Percentiles rank a stretch among this genome's conserved stretches.
These are phyloP conservation scores for Rambutsinella grinnellia DNA, from an alignment of 2,888 invertebrate species.

Conservation along the genomic window DNA sequence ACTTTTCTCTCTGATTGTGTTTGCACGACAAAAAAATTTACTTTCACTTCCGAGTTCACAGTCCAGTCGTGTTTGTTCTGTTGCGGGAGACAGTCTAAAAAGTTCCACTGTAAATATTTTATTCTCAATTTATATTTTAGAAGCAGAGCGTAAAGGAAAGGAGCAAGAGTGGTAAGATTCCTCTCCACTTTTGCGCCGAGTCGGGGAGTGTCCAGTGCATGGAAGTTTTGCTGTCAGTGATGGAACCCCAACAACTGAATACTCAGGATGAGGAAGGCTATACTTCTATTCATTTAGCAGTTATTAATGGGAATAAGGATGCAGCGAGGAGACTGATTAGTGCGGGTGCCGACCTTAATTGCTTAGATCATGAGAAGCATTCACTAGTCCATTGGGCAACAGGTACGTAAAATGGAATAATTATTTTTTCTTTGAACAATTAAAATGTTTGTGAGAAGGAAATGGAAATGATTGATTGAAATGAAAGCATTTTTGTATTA, in stretches of 20 bases:
- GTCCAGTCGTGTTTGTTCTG: too few relatives aligned
- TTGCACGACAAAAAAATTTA: background rate
- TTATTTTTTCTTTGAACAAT: background rate
- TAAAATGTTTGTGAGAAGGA: background rate
- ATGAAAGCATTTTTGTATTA: conserved; percentile 4
- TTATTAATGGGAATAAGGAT: conserved; percentile 91
- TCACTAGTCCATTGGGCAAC: conserved; percentile 99
- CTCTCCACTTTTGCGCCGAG: conserved; percentile 93
- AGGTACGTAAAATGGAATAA: conserved; percentile 73
- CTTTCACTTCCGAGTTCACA: too few relatives aligned
- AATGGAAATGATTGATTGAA: background rate
- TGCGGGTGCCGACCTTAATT: conserved; percentile 89
- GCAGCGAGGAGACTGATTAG: conserved; percentile 88
- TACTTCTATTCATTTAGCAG: conserved; percentile 94
- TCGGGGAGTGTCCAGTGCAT: conserved; percentile 77
- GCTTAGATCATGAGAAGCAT: conserved; percentile 93
- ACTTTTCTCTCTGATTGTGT: too few relatives aligned
- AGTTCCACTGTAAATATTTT: too few relatives aligned
- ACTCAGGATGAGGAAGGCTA: conserved; percentile 93
- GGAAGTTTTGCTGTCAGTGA: conserved; percentile 78
- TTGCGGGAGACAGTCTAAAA: too few relatives aligned
- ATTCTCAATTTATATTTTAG: too few relatives aligned
- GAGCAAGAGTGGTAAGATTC: conserved; percentile 87
- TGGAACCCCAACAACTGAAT: conserved; percentile 87
- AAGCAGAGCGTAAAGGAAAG: conserved; percentile 76